Conservation (phyloP, 2,797 vertebrate species). For the Synaphobranchus kaupii region DNA sequence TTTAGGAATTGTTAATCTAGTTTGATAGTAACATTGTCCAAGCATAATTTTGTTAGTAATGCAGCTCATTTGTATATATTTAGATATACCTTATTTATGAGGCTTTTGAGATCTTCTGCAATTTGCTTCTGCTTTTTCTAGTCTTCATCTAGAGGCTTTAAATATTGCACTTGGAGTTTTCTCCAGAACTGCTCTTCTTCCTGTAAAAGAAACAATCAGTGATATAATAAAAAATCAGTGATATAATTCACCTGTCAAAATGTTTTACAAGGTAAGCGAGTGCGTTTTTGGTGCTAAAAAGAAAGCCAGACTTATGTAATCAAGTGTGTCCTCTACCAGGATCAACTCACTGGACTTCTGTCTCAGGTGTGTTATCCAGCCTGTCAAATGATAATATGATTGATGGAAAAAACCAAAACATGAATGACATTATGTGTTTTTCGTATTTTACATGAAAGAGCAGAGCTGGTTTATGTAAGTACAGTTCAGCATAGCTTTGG, state of each 20-base stretch:
- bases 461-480: too few relatives aligned
- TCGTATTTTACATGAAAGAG: too few relatives aligned
- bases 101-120: constrained; percentile 43
- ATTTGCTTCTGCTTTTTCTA: constrained; percentile 59
- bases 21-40: background rate
- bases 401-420: background rate
- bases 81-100: constrained; percentile 66
- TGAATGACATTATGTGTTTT: background rate
- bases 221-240: background rate
- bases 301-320: constrained; percentile 44
- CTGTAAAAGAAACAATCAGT: constrained; percentile 43
- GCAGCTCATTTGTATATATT: too few relatives aligned
- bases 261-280: background rate
- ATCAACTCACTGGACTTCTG: constrained; percentile 39
- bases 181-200: constrained; percentile 60
- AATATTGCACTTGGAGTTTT: constrained; percentile 55
- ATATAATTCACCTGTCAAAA: background rate
- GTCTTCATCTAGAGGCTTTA: constrained; percentile 61
- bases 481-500: background rate
- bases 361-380: constrained; percentile 58
- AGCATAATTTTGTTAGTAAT: too few relatives aligned
- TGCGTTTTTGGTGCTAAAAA: background rate
- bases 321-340: constrained; percentile 46
- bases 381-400: constrained; percentile 33
- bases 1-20: too few relatives aligned